Base-by-base conservation (phyloP, 2,797 vertebrate genomes). In the Pampus argenteus region DNA sequence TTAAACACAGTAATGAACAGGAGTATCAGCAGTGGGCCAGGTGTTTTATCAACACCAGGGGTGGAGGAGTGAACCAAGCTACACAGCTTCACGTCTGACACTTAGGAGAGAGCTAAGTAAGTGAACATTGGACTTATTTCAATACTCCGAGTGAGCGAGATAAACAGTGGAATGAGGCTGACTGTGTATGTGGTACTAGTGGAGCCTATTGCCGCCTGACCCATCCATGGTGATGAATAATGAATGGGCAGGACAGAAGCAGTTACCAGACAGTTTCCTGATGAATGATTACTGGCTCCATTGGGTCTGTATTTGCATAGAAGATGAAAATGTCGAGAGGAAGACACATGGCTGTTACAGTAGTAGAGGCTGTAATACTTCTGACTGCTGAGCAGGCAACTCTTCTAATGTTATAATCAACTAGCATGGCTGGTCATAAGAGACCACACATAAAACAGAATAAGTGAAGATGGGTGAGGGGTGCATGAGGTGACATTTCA, bases 281-380 rank as follows among this genome's bases (percentile, higher is more conserved):
- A 94, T 94, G 92, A 95, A 93, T 87, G 91, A 94, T 94, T 91
- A 93, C 91, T 74, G 86, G 91, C 92, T 92, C 90, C 89, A 89
- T 88, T 88, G 89, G 84, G 88, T 91, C 88, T 88, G 88, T 91
- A 94, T 95, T 95, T 95, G 93, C 93, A 95, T 92, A 91, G 89
- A 86, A 93, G 87, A 94, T 94, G 93, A 93, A 94, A 93, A 91
- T 81, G 87, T 93, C 81, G 83, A 80, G 82, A 79, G 85, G 88
- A 88, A 90, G 92, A 93, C 87, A 82, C 90, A 91, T 87, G 83
- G 88, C 84, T 78, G 83, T 85, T 88, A 86, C 81, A 82, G 81
- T 79, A 55, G 66, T 62, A 70, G 78, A 67, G 67, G 83, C 85
- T 76, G 76, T 86, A 91, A 92, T 88, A 90, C 79, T 78, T 87